These are phyloP conservation scores for Tenodera sinensis DNA, from an alignment of 2,888 invertebrate genomes.

Conservation along the genomic window DNA sequence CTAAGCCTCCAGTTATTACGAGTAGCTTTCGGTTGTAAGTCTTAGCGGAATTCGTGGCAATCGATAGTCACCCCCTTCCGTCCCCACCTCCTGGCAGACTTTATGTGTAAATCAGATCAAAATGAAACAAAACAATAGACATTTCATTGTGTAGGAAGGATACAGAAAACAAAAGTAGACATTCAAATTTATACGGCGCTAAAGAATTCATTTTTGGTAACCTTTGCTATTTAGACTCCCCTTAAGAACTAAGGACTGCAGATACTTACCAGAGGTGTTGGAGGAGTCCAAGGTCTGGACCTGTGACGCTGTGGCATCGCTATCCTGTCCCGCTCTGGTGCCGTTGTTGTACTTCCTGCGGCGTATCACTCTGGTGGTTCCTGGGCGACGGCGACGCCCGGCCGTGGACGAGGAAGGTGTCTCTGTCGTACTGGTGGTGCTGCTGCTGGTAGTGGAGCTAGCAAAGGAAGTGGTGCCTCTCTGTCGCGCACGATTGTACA, in stretches of 20 bases:
- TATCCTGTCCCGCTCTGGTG: background rate
- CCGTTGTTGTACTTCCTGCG: conserved; percentile 1
- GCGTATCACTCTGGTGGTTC: background rate
- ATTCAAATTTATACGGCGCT: no score
- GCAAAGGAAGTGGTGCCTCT: conserved; percentile 22
- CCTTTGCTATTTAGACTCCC: no score
- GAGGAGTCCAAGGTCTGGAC: background rate
- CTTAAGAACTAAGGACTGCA: background rate
- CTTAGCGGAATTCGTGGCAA: no score
- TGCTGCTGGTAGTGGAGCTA: conserved; percentile 32
- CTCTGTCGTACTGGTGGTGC: conserved; percentile 33
- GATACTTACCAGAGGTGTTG: background rate
- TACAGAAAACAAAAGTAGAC: no score
- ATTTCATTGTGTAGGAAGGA: no score
- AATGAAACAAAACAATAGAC: no score
- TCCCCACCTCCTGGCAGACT: no score
- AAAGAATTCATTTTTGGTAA: no score
- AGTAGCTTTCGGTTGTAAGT: no score
- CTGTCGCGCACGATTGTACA: background rate
- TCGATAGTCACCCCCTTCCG: no score
- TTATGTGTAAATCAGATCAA: no score
- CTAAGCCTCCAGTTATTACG: no score
- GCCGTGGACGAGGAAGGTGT: conserved; percentile 14
- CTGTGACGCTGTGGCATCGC: background rate
- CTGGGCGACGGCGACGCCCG: background rate